Evolutionary conservation across 2,888 invertebrate genomes (phyloP), one percentile per base, ranked within the genome.

Genomic region (Resseliella maxima): DNA sequence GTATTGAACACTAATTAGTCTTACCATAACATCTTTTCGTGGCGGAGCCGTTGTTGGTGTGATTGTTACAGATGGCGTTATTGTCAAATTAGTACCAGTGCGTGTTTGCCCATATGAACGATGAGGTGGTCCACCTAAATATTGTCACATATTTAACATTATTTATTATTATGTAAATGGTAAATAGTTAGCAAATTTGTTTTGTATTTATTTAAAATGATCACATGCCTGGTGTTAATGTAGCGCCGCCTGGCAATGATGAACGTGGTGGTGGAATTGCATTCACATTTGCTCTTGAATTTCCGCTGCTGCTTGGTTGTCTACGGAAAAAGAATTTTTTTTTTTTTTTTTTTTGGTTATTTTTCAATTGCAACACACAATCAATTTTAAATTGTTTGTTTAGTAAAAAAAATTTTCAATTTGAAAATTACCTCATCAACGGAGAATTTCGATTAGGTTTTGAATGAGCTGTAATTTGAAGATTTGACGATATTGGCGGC

Each of bases 11-110:
- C n/a, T 5, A 21, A 83, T 83, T 41, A 83, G 8, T 18, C 24
- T 45, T 85, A 85, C 41, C 91, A 91, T 91, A 91, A 90, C 91
- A 91, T 90, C 90, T 90, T 90, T 91, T 91, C 88, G 90, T 59
- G 94, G 92, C 87, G 95, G 95, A 86, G 94, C 95, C 36, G 95
- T 94, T 72, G 95, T 95, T 18, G 95, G 95, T 8, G 95, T 95
- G 89, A 95, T 95, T 87, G 95, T 95, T 88, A 95, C 95, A 59
- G 95, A 94, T 0, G 95, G 95, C 27, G 94, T 94, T 89, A 94
- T 94, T 86, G 91, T 92, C 89, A 92, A 91, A 90, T 92, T 92
- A 89, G 91, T 90, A 89, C 91, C 91, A 35, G 92, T 90, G 54
- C 91, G 89, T 85, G 91, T 89, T 87, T 90, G 89, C 88, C 90